Percentiles rank a stretch among this genome's conserved stretches.
Conservation (phyloP, 2,888 invertebrate species). For the Malachius bipustulatus region DNA sequence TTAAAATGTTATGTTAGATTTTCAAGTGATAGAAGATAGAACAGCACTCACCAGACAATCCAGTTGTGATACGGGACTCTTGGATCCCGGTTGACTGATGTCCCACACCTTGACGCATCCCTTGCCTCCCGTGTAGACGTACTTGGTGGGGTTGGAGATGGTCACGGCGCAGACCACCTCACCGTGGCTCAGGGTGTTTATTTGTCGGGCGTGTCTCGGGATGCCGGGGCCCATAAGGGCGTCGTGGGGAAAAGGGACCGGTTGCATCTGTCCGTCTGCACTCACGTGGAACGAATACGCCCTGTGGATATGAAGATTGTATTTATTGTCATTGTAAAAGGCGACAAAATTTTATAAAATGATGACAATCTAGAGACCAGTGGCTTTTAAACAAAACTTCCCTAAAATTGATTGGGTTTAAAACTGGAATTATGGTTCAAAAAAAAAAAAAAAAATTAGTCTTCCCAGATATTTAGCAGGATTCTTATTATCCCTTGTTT, state of each 20-base stretch:
- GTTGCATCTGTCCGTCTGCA: constrained; percentile 75
- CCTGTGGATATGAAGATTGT: too few species aligned
- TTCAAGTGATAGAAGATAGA: not conserved
- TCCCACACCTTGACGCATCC: constrained; percentile 87
- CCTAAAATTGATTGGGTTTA: too few species aligned
- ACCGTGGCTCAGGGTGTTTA: constrained; percentile 85
- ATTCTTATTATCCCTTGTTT: too few species aligned
- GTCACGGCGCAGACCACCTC: constrained; percentile 98
- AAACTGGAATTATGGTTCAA: too few species aligned
- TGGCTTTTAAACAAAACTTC: too few species aligned
- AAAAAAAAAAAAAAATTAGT: too few species aligned
- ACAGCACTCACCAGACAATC: constrained; percentile 59
- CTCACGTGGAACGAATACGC: constrained; percentile 93
- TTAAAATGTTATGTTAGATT: not conserved
- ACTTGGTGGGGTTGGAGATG: constrained; percentile 72
- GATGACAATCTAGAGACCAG: too few species aligned
- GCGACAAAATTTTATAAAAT: too few species aligned
- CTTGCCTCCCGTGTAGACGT: constrained; percentile 97
- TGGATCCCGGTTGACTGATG: constrained; percentile 61
- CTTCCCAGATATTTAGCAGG: too few species aligned
- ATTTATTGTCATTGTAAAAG: too few species aligned
- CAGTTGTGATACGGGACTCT: constrained; percentile 69
- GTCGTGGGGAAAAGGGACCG: constrained; percentile 91
- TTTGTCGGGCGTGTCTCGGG: constrained; percentile 80
- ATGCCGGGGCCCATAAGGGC: constrained; percentile 88